Evolutionary conservation across 2,888 invertebrate species (phyloP), one percentile per base, ranked within the genome.

Genomic region (Endotricha flammealis): DNA sequence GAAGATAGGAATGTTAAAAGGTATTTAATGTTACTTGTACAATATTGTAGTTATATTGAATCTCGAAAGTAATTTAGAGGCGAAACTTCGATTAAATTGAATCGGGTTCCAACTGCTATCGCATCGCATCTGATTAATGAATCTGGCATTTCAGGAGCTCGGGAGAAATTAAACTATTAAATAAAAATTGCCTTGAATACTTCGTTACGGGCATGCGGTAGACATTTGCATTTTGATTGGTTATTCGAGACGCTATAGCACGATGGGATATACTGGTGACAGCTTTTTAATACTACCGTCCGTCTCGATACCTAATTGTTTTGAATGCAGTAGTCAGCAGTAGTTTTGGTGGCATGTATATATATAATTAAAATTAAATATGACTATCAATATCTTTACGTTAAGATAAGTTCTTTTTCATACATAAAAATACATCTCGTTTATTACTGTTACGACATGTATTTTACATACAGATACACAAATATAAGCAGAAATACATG

Each of bases 191-290:
- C 8, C 12, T 11, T 22, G 12, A 31, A 20, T 20, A 6, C 20
- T 20, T 20, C 4, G 10, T 2, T 17, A 16, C 27, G n/a, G 17
- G 24, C 16, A 12, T 24, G 12, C 2, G 11, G 7, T 12, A 38
- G 33, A 23, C 32, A 32, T 55, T 55, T 37, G 42, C 54, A 56
- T 57, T 52, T 56, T 53, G 44, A 56, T 57, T 48, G 57, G 43
- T 44, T 47, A 36, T 41, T 49, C 34, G 30, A 31, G 37, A 32
- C 37, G 20, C 2, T 32, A 22, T 22, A 12, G 7, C 10, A 24
- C 1, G 16, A 33, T 12, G 11, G 14, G 12, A 8, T 12, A 12
- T 8, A 27, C 13, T 7, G 4, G 4, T 20, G 20, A 20, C 20
- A 20, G 2, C 8, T 2, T 20, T 20, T 20, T 20, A 20, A 8